phyloP scores from a whole-genome alignment of 37 sponge, comb jelly and placozoan genomes.

The Aphrocallistes beatrix region DNA sequence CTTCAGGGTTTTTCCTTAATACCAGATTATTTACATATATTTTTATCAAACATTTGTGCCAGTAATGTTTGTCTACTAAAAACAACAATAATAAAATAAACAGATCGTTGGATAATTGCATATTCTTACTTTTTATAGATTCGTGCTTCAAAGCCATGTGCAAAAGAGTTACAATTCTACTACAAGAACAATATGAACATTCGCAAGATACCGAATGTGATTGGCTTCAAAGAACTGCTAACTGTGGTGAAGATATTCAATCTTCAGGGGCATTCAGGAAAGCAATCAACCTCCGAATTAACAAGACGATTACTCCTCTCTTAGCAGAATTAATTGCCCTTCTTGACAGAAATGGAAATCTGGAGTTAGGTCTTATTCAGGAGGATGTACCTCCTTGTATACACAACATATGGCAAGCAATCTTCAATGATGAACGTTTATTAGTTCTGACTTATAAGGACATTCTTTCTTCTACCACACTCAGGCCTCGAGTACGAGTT shows the following conservation, averaged over 20 bases:
- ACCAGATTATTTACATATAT: too few relatives aligned
- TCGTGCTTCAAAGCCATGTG: not conserved
- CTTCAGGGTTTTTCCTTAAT: too few relatives aligned
- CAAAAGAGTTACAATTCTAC: not conserved
- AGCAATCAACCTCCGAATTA: not conserved
- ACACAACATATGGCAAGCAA: not conserved
- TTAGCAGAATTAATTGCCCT: not conserved
- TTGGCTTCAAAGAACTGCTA: not conserved
- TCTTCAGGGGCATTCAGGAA: not conserved
- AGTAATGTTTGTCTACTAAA: too few relatives aligned
- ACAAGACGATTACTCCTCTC: constrained; percentile 7
- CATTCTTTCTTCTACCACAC: not conserved
- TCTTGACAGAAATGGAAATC: constrained; percentile 10
- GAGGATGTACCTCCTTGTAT: not conserved
- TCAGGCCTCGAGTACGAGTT: not conserved
- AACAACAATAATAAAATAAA: too few relatives aligned
- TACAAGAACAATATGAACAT: not conserved
- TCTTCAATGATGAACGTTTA: not conserved
- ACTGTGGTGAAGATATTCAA: constrained; percentile 4
- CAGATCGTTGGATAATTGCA: too few relatives aligned
- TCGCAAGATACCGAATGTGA: not conserved
- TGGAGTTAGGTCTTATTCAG: not conserved
- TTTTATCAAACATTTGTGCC: too few relatives aligned
- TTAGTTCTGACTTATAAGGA: not conserved
- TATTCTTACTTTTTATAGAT: too few relatives aligned